Base-by-base conservation (phyloP, 1,140 invertebrate genomes). In the Araneus ventricosus region DNA sequence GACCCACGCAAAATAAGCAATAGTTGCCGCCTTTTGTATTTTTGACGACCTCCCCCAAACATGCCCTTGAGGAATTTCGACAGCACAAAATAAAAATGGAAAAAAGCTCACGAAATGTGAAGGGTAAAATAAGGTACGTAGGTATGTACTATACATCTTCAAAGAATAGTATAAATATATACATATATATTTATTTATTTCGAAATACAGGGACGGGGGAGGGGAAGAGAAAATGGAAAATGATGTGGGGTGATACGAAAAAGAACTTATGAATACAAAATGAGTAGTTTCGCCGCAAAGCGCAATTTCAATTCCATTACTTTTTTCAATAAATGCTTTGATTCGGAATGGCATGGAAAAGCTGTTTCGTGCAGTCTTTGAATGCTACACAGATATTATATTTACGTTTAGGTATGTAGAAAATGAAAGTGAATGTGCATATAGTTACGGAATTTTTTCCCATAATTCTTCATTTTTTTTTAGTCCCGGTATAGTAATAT, bases 181-280 rank as follows among this genome's bases (percentile, higher is more conserved):
- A 63, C 41, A 84, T 24, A 41, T 41, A 84, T 41, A 45, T 14
- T 30, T 57, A 86, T 34, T 86, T 57, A 57, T 86, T 57, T 57
- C 45, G 34, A 59, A 86, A 57, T 86, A 59, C 30, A 10, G 39
- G 30, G 24, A 14, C 30, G 84, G 14, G 45, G 39, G 20, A 14
- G 45, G 84, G 84, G 14, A 52, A 57, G 17, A 57, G 84, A 57
- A 27, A 45, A 57, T 14, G 41, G 84, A 86, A 34, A 57, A 59
- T 34, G 45, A 52, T 57, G 52, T 59, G 24, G 37, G 67, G 34
- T 30, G 57, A 91, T 70, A 84, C 61, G 79, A 84, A 91, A 84
- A 84, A 91, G 57, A 91, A 84, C 75, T 91, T 91, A 91, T 91
- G 89, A 91, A 91, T 91, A 91, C 80, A 39, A 79, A 91, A 91